Base-by-base conservation (phyloP, 2,113 vertebrate genomes). In the Rhabdomys dilectus region DNA sequence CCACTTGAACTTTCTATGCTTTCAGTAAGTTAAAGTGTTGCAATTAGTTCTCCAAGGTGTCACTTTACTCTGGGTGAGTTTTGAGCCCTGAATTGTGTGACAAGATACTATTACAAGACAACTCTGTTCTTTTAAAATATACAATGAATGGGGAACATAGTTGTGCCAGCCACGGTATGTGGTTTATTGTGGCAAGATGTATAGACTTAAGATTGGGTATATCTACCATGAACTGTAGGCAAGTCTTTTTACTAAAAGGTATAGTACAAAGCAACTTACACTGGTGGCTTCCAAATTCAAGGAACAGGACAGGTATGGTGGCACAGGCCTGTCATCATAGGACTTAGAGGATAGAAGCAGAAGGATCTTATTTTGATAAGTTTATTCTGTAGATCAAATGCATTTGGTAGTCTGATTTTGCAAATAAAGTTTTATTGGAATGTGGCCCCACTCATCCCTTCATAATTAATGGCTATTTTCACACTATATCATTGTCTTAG, bases 371-470 rank as follows among this genome's bases (percentile, higher is more conserved):
- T 51, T 51, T 51, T 51, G 51, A 51, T 70, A 82, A 85, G 26
- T 34, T 58, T 17, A 75, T 42, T 5, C 1, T 0, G 24, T 26
- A 58, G 13, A 88, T 81, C n/a, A 60, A 94, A 94, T 60, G 45
- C 36, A 73, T 16, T 6, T 7, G 7, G 34, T 34, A 22, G 29
- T 68, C 24, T 78, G 42, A 42, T 82, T 91, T 84, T 96, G 53
- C 72, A 86, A 94, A 85, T 93, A 88, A 97, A 92, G n/a, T 91
- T 91, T 89, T 77, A 86, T 73, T 39, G 29, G 15, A 91, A 92
- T 39, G 53, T 13, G 31, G 22, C 1, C 48, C 68, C 13, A 26
- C 29, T 86, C 34, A 17, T 66, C 39, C 53, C 75, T 89, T 86
- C 56, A 45, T 53, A 12, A 17, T 76, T 73, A 48, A 9, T 4